Conservation (phyloP, 2,888 invertebrate species). For the Parochlus steinenii region DNA sequence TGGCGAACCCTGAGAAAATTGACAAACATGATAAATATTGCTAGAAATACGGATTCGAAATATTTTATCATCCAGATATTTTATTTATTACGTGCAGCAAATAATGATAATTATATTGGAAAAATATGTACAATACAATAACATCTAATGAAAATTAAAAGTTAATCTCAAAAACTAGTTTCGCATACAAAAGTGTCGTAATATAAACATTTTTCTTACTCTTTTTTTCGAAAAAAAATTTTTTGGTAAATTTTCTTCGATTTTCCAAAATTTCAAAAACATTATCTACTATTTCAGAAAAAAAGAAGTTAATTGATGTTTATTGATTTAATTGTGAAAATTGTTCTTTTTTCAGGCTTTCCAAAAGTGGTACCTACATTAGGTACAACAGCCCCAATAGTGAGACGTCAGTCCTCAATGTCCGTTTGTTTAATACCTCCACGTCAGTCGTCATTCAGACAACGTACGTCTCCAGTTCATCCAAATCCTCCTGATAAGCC, state of each 20-base stretch:
- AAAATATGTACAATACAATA: too few relatives aligned
- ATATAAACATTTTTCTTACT: too few relatives aligned
- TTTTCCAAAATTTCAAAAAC: not conserved
- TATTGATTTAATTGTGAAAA: not conserved
- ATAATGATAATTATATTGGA: too few relatives aligned
- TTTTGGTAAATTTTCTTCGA: not conserved
- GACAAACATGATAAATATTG: too few relatives aligned
- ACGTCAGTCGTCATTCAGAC: constrained; percentile 40
- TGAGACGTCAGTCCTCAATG: constrained; percentile 36
- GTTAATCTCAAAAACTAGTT: too few relatives aligned
- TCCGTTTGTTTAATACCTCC: constrained; percentile 44
- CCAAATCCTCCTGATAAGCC: constrained; percentile 45
- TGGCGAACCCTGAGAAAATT: too few relatives aligned
- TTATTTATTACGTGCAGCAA: too few relatives aligned
- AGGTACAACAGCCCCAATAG: constrained; percentile 36
- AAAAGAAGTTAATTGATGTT: not conserved
- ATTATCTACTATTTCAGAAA: not conserved
- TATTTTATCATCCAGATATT: too few relatives aligned
- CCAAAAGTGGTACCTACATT: constrained; percentile 57
- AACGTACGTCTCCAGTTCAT: constrained; percentile 31
- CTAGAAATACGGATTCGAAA: too few relatives aligned
- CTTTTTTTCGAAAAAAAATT: too few relatives aligned
- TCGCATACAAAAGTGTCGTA: too few relatives aligned
- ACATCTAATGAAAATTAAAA: too few relatives aligned
- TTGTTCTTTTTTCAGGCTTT: constrained; percentile 34